Percentiles rank a stretch among this genome's conserved stretches.
These are phyloP conservation scores for Caenorhabditis sp. DNA, from an alignment of 2,888 invertebrate genomes.

Conservation along the genomic window DNA sequence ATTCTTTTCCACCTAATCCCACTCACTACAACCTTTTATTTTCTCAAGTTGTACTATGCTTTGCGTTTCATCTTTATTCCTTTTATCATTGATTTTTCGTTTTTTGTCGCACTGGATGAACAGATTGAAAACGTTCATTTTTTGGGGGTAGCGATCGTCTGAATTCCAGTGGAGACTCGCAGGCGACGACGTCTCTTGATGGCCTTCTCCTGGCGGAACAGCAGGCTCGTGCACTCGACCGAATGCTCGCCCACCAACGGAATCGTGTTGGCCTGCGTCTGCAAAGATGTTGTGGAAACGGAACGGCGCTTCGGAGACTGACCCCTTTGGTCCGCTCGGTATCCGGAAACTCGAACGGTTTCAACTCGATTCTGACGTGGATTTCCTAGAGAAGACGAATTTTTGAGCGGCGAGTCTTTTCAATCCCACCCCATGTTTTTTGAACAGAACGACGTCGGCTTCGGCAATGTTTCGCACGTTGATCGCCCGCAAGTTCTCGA, in stretches of 20 bases:
- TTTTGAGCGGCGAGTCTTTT: neutral
- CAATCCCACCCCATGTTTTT: conserved; percentile 16
- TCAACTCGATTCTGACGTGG: conserved; percentile 30
- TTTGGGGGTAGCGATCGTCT: conserved; percentile 28
- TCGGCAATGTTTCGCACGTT: conserved; percentile 21
- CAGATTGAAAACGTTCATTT: conserved; percentile 23
- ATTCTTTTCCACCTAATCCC: neutral
- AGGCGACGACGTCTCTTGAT: conserved; percentile 2
- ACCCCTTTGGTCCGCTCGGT: conserved; percentile 22
- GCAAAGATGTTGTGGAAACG: too few species aligned
- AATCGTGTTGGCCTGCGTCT: conserved; percentile 8
- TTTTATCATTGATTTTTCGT: conserved; percentile 5
- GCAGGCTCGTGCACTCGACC: conserved; percentile 13
- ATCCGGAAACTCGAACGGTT: conserved; percentile 34
- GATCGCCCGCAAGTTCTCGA: conserved; percentile 18
- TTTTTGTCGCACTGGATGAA: conserved; percentile 19
- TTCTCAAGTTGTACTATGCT: conserved; percentile 24
- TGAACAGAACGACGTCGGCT: conserved; percentile 14
- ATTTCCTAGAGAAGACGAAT: conserved; percentile 17
- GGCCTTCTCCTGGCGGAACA: conserved; percentile 31
- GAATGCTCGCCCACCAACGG: conserved; percentile 16
- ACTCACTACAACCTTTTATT: neutral
- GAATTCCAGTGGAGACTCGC: conserved; percentile 30
- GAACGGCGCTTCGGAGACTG: too few species aligned
- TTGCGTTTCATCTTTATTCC: conserved; percentile 11